phyloP scores from a whole-genome alignment of 2,888 invertebrate species.

The Orthosia cruda region DNA sequence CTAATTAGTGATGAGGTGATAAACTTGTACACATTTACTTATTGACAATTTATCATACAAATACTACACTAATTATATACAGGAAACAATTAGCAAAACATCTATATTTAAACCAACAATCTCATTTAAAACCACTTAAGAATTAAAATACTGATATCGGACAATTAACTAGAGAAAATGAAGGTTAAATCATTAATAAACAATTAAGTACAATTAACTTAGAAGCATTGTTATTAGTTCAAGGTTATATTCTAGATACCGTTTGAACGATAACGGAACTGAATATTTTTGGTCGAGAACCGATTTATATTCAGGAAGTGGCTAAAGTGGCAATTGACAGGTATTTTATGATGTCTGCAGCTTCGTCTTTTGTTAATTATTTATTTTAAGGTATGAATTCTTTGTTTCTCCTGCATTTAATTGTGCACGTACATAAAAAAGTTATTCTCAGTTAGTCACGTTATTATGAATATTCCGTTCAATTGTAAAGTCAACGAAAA shows the following conservation, averaged over 20 bases:
- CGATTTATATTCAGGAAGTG: constrained; percentile 33
- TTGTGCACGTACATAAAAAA: background rate
- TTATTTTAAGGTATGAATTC: background rate
- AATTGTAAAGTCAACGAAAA: too few species aligned
- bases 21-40: background rate
- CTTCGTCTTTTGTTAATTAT: background rate
- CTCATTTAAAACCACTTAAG: constrained; percentile 12
- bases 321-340: constrained; percentile 23
- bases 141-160: constrained; percentile 8
- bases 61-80: background rate
- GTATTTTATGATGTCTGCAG: constrained; percentile 1
- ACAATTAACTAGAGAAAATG: constrained; percentile 13
- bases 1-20: background rate
- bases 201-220: constrained; percentile 28
- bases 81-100: background rate
- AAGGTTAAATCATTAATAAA: constrained; percentile 43
- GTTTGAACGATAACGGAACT: constrained; percentile 27
- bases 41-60: background rate
- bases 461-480: background rate
- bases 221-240: constrained; percentile 46
- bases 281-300: constrained; percentile 1
- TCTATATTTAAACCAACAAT: constrained; percentile 8
- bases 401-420: background rate
- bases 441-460: too few species aligned
- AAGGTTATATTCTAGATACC: constrained; percentile 54